These are phyloP conservation scores for Corbicula japonica DNA, from an alignment of 2,888 invertebrate species.

Conservation along the genomic window DNA sequence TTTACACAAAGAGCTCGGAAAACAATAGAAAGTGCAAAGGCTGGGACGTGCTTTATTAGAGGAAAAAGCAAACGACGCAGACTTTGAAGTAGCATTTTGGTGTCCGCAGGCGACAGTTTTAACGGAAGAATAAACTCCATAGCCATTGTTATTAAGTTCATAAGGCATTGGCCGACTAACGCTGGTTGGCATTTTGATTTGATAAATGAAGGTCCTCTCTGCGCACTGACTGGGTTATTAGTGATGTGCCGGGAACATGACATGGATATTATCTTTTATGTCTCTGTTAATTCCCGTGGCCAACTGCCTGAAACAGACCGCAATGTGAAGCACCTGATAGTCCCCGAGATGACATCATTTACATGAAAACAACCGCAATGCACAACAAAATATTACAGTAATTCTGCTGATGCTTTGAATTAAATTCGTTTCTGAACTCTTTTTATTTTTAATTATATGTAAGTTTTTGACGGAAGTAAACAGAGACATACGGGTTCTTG, in stretches of 20 bases:
- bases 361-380: not conserved
- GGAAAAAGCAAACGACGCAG: conserved; percentile 15
- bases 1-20: too few relatives aligned
- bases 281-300: not conserved
- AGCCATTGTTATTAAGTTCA: conserved; percentile 37
- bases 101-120: conserved; percentile 25
- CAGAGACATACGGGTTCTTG: too few relatives aligned
- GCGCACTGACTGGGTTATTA: not conserved
- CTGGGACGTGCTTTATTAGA: conserved; percentile 39
- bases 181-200: conserved; percentile 10
- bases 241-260: not conserved
- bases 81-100: conserved; percentile 33
- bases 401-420: too few relatives aligned
- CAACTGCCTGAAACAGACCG: not conserved
- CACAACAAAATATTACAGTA: too few relatives aligned
- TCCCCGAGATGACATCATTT: not conserved
- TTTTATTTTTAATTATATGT: too few relatives aligned
- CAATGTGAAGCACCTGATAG: conserved; percentile 5
- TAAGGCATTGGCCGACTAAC: conserved; percentile 18
- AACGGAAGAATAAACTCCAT: conserved; percentile 23
- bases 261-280: not conserved
- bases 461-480: too few relatives aligned
- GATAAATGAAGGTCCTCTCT: not conserved
- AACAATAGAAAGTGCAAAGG: conserved; percentile 29
- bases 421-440: too few relatives aligned